Base-by-base conservation (phyloP, 2,797 vertebrate genomes). In the Apogon talboti region DNA sequence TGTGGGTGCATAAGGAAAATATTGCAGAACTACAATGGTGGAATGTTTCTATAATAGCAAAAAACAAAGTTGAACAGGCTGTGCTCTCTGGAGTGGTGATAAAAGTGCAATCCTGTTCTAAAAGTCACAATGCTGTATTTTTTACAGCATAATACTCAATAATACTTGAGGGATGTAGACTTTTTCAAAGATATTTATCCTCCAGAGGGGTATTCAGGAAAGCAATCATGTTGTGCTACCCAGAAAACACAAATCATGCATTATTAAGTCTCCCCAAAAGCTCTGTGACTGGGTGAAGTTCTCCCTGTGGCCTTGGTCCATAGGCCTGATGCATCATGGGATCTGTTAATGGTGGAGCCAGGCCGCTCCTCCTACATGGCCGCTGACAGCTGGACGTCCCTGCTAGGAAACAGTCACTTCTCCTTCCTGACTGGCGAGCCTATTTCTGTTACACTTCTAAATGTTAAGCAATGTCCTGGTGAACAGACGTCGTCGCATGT, bases 381-480 rank as follows among this genome's bases (percentile, higher is more conserved):
- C 10, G 58, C 83, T 83, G 86, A 88, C 85, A 88, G 83, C 58
- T 50, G 50, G 51, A 82, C 59, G 51, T 80, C 79, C 66, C 48
- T 72, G 37, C 56, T 78, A 89, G 83, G 83, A 89, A 90, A 62
- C 85, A 71, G 73, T 67, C 51, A 73, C 76, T 74, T 73, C 73
- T 84, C 59, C 68, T 86, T 89, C 81, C 86, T 87, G 83, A 75
- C 61, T 24, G n/a, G 52, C 67, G 62, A 58, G 71, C 63, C 71
- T 78, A 67, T 84, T 66, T 79, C 53, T 59, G 69, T 82, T 80
- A 40, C 76, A 68, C 63, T 40, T 73, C 57, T 60, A 52, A 82
- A 67, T 78, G 83, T 89, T 89, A 79, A 86, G 82, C 71, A 88
- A 84, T 59, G 81, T 86, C 84, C 84, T 52, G 46, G 66, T 71